Evolutionary conservation across 2,113 vertebrate genomes (phyloP).

Genomic region (Equus przewalskii): DNA sequence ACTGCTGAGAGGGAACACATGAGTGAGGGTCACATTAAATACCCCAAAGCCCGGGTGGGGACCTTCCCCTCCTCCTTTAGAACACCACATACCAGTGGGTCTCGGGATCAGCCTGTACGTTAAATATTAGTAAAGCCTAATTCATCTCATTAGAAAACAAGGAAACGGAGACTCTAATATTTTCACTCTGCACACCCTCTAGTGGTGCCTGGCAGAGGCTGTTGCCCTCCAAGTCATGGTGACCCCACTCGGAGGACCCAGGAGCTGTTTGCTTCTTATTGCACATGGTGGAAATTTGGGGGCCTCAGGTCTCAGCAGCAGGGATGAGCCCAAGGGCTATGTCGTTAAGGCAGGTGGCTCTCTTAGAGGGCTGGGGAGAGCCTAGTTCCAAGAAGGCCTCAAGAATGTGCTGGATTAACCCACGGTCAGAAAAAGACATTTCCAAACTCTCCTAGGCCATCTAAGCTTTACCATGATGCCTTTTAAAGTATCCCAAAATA

Average conservation of each 20-base stretch:
- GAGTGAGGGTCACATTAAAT: background rate
- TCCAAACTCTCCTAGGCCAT: background rate
- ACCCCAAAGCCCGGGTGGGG: background rate
- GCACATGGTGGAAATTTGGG: background rate
- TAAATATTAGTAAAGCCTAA: constrained; percentile 35
- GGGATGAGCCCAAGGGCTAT: background rate
- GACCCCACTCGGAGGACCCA: background rate
- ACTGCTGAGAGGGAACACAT: background rate
- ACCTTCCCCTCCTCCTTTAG: background rate
- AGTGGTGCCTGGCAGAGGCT: background rate
- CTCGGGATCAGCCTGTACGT: background rate
- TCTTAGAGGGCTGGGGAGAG: background rate
- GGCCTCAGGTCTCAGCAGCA: background rate
- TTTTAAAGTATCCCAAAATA: constrained; percentile 21
- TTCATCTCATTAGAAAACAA: constrained; percentile 15
- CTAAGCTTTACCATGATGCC: background rate
- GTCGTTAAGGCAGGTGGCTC: background rate
- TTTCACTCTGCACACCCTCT: background rate
- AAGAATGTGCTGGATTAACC: background rate
- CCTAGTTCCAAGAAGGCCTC: background rate
- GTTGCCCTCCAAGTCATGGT: background rate
- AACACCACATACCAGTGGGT: background rate
- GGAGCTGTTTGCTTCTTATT: background rate
- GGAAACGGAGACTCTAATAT: background rate
- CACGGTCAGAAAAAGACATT: background rate